Conservation (phyloP, 2,888 invertebrate species). For the Iselma pallidipennis region DNA sequence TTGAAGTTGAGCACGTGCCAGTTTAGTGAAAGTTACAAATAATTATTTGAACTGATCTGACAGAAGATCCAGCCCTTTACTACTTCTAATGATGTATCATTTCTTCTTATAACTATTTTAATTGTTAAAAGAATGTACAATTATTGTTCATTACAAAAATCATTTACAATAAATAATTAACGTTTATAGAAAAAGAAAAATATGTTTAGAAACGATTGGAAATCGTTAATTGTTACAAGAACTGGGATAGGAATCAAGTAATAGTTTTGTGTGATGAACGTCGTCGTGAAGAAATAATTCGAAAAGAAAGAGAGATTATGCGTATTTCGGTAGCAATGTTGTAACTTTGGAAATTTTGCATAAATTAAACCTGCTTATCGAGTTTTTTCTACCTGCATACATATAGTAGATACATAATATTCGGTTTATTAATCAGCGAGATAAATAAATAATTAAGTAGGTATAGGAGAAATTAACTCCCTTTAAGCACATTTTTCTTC, state of each 20-base stretch:
- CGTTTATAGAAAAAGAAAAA: too few relatives aligned
- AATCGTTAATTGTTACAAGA: too few relatives aligned
- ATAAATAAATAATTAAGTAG: slow-evolving; percentile 10
- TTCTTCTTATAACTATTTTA: too few relatives aligned
- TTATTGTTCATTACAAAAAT: slow-evolving; percentile 3
- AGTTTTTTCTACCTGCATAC: slow-evolving; percentile 25
- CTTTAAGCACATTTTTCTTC: neutral
- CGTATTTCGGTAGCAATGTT: slow-evolving; percentile 25
- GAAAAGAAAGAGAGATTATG: neutral
- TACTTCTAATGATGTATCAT: too few relatives aligned
- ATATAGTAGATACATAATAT: neutral
- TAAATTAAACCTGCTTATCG: slow-evolving; percentile 35
- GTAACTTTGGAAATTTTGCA: slow-evolving; percentile 30
- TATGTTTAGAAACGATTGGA: too few relatives aligned
- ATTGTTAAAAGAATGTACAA: slow-evolving; percentile 9
- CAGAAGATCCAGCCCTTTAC: neutral
- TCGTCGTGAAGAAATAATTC: too few relatives aligned
- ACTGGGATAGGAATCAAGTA: too few relatives aligned
- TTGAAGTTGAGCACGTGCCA: slow-evolving; percentile 12
- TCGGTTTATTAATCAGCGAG: slow-evolving; percentile 13
- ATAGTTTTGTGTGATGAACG: too few relatives aligned
- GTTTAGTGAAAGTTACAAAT: slow-evolving; percentile 23
- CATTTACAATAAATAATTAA: too few relatives aligned
- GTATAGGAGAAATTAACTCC: neutral
- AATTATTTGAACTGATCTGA: slow-evolving; percentile 15